Base-by-base conservation (phyloP, 2,888 invertebrate genomes). In the Drosophila lutescens region DNA sequence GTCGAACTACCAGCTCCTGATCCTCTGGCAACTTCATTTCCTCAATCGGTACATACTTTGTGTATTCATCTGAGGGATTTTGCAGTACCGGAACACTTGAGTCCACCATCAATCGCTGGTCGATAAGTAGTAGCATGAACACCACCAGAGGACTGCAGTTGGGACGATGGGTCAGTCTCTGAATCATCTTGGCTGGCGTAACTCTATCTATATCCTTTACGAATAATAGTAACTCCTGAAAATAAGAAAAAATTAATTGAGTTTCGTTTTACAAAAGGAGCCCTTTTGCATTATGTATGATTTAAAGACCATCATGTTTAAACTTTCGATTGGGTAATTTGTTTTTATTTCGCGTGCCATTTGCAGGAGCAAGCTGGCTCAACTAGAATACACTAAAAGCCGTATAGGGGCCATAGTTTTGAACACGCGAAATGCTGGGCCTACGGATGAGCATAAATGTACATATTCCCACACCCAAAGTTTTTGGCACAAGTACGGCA, bases 1-100 rank as follows among this genome's bases (percentile, higher is more conserved):
- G 90, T 43, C 93, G 91, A 6, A 93, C 91, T 34, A 91, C 77
- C 8, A 92, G 82, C 49, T 88, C 90, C 74, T 91, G 90, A 76
- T 91, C 90, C 46, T 82, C 90, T 49, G 88, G 88, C 49, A 80
- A 69, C 53, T 89, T 87, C 32, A 81, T 62, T 68, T 86, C 81
- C 63, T 91, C 86, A 44, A 76, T 77, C 44, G 71, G 63, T 17
- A 80, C 89, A 59, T 69, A 76, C 26, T 63, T 66, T 8, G 78
- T 43, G 65, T 80, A 76, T 59, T 87, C 76, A 10, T 90, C 78
- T 23, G 57, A 12, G 2, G 86, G 77, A 56, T 86, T 79, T 40
- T 88, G 82, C 34, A 83, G 74, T 30, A 88, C 80, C 61, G 88
- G 89, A 20, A 87, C 72, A 58, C 85, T 90, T 0, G 76, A 79